Percentiles rank a stretch among this genome's conserved stretches.
phyloP scores from a whole-genome alignment of 2,888 invertebrate genomes.

The Euplexia lucipara region DNA sequence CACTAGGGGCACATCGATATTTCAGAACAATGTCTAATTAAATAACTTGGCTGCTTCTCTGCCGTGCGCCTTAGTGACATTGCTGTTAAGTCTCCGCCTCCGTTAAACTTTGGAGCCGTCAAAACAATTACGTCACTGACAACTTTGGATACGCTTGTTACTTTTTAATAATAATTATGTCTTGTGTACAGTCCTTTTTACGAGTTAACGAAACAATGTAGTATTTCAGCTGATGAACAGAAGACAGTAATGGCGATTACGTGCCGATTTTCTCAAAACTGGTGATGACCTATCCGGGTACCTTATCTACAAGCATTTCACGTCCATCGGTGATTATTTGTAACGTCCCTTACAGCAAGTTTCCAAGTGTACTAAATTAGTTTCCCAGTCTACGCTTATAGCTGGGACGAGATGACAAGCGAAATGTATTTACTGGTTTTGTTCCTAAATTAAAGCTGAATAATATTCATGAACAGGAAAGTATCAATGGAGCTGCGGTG shows the following conservation, averaged over 20 bases:
- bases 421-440: constrained; percentile 31
- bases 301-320: constrained; percentile 2
- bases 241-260: not conserved
- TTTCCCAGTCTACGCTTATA: constrained; percentile 11
- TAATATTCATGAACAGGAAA: constrained; percentile 54
- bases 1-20: constrained; percentile 18
- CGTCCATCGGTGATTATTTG: constrained; percentile 29
- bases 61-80: constrained; percentile 30
- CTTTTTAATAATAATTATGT: constrained; percentile 38
- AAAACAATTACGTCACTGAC: constrained; percentile 51
- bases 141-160: constrained; percentile 40
- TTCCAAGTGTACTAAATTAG: constrained; percentile 27
- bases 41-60: constrained; percentile 29
- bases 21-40: constrained; percentile 36
- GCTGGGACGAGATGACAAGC: constrained; percentile 23
- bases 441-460: constrained; percentile 49
- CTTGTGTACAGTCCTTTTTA: not conserved
- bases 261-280: constrained; percentile 3
- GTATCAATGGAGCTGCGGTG: constrained; percentile 57
- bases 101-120: constrained; percentile 50
- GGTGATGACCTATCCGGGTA: constrained; percentile 8
- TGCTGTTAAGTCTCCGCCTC: constrained; percentile 36
- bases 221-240: not conserved
- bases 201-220: not conserved
- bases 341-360: constrained; percentile 20